Conservation (phyloP, 2,113 vertebrate species). For the Passerina amoena region DNA sequence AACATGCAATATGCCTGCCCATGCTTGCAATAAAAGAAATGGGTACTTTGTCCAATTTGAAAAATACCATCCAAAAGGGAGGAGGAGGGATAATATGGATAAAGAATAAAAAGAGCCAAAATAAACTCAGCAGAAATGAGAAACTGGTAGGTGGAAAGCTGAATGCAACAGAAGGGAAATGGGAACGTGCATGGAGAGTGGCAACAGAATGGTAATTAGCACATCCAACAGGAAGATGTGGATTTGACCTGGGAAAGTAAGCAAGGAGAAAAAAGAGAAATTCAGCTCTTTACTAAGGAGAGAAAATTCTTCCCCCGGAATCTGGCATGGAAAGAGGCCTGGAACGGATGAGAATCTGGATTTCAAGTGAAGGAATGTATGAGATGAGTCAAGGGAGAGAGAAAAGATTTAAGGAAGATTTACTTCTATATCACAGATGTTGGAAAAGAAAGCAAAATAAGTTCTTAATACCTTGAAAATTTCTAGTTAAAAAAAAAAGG, state of each 20-base stretch:
- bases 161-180: neutral
- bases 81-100: neutral
- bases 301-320: neutral
- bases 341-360: conserved; percentile 31
- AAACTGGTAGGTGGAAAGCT: neutral
- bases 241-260: neutral
- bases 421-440: conserved; percentile 4
- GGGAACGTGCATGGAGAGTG: neutral
- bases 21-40: neutral
- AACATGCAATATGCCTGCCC: neutral
- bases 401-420: conserved; percentile 30
- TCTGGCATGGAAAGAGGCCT: conserved; percentile 11
- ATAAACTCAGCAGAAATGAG: neutral
- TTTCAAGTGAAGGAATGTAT: conserved; percentile 1
- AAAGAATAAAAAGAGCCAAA: neutral
- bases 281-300: neutral
- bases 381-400: conserved; percentile 32
- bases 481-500: neutral
- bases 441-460: neutral
- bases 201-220: neutral
- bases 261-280: neutral
- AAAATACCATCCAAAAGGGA: neutral
- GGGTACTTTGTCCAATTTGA: neutral
- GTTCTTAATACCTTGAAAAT: neutral
- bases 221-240: neutral